Base-by-base conservation (phyloP, 1,140 invertebrate species). In the Leptonema lineaticorne region DNA sequence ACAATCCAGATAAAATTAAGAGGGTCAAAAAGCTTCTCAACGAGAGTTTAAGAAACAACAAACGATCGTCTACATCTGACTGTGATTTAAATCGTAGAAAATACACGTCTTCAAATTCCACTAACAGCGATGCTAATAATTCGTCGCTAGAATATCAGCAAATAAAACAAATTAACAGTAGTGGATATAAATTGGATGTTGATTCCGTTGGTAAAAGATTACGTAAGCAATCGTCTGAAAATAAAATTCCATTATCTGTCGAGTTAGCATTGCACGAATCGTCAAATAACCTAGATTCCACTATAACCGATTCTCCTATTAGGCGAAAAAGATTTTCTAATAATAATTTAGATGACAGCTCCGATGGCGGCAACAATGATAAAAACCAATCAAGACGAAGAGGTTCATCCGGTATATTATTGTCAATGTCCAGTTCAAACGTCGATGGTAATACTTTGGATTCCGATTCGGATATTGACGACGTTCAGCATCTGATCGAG, bases 391-490 rank as follows among this genome's bases (percentile, higher is more conserved):
- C 68, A 5, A 66, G 70, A 53, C 45, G 71, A 33, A 58, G 59
- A 22, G 59, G 65, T 27, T 72, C 71, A 1, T 60, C 67, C 2
- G 58, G 70, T 6, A 48, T 72, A 3, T 46, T 69, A 8, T 29
- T 65, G 14, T 62, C 56, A 7, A 67, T 68, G 16, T 65, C 66
- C 4, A 68, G 71, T 20, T 59, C 71, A 14, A 69, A 72, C 48
- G 78, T 77, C 70, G 80, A 83, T 69, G 78, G 80, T 65, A 70
- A 79, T 0, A 79, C 79, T 70, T 80, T 80, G 4, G 86, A 89
- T 70, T 86, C 86, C 41, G 88, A 89, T 70, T 89, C 86, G n/a
- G 88, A 89, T 77, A 74, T 85, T 20, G 87, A 88, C 60, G 87
- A 87, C 70, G 81, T 87, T 46, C 79, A 84, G 45, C 78, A 87